Base-by-base conservation (phyloP, 2,888 invertebrate species). In the Heliconius charithonia region DNA sequence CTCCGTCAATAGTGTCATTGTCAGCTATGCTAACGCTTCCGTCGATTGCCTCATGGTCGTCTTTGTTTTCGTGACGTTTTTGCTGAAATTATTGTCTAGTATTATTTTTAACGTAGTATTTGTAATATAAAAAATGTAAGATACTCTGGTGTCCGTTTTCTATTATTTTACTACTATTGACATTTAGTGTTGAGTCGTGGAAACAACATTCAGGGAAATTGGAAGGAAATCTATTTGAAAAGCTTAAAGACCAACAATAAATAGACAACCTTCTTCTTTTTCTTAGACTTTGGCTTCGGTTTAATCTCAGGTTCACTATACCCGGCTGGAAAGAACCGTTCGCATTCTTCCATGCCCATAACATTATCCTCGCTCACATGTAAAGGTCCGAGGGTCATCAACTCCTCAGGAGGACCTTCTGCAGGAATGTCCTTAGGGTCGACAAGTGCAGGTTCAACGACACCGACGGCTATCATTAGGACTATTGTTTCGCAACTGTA, bases 361-460 rank as follows among this genome's bases (percentile, higher is more conserved):
- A 96, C 96, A 0, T 96, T 93, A 86, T 97, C 96, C 12, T 95
- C 95, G 85, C 97, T 97, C 37, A 97, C 96, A 87, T 97, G 97
- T 29, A 96, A 94, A 0, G 97, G 97, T 0, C 96, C 96, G 69
- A 96, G 94, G 29, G 96, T 93, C 7, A 96, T 92, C 82, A 98
- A 96, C 3, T 95, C 95, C 0, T 96, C 96, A 0, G 96, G 96
- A 0, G 97, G 97, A 0, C 96, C 96, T 2, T 96, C 91, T 1
- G 96, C 97, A 3, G 96, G 94, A 0, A 96, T 96, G 0, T 96
- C 95, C 3, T 95, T 92, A 12, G 96, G 95, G 0, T 96, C 96
- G 65, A 97, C 96, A 0, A 96, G 95, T 4, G 96, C 89, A 59
- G 97, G 95, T 51, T 96, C 96, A 10, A 97, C 96, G 2, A 96